Percentiles rank a stretch among this genome's conserved stretches.
Conservation (phyloP, 2,113 vertebrate genomes). For the Petromus typicus region DNA sequence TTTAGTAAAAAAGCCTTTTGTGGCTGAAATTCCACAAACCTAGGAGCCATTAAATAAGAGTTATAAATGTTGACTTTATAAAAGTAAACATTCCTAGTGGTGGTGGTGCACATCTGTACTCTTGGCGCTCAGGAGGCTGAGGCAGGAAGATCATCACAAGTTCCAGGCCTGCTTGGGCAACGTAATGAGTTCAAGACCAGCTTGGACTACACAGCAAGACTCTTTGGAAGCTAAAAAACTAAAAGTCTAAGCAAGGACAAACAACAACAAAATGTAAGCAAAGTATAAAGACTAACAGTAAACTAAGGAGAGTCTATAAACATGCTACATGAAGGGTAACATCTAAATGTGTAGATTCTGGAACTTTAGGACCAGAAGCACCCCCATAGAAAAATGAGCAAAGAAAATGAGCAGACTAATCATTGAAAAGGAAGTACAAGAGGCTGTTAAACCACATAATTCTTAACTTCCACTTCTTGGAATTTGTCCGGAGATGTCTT, state of each 20-base stretch:
- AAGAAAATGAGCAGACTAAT: background rate
- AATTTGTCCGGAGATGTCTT: background rate
- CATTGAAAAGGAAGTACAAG: background rate
- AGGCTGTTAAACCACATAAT: background rate
- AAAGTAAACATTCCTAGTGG: background rate
- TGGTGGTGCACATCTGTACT: background rate
- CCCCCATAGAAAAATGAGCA: background rate
- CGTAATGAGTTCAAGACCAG: background rate
- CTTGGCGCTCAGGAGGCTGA: background rate
- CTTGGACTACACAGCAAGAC: background rate
- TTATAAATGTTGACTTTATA: background rate
- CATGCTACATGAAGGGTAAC: background rate
- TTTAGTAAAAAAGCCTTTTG: background rate
- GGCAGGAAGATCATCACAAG: background rate
- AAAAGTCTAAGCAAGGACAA: background rate
- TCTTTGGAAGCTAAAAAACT: background rate
- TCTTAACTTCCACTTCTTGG: background rate
- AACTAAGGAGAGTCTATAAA: background rate
- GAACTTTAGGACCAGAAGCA: background rate
- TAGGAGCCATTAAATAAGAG: background rate
- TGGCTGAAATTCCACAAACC: slow-evolving; percentile 10
- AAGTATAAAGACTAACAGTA: background rate
- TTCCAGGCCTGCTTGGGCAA: background rate
- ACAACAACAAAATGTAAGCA: background rate
- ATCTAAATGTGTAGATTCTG: background rate